Conservation (phyloP, 2,797 vertebrate genomes). For the Acridotheres tristis region DNA sequence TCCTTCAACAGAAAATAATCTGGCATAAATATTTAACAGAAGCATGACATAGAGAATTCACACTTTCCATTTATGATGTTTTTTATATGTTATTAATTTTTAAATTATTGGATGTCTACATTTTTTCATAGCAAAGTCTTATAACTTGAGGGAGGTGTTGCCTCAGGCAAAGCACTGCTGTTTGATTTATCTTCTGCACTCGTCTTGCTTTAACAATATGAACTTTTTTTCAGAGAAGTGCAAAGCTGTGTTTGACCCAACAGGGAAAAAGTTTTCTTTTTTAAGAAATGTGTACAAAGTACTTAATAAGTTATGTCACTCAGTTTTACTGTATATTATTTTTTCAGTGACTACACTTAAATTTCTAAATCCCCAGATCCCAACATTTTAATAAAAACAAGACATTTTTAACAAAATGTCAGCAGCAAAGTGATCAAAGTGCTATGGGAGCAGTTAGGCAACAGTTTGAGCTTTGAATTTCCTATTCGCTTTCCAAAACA, state of each 20-base stretch:
- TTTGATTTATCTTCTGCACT: conserved; percentile 73
- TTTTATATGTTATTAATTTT: conserved; percentile 58
- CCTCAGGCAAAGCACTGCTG: conserved; percentile 38
- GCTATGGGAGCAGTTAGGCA: conserved; percentile 76
- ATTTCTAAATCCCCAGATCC: conserved; percentile 73
- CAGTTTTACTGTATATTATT: conserved; percentile 69
- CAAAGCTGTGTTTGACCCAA: conserved; percentile 67
- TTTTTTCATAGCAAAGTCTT: conserved; percentile 40
- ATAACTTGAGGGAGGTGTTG: conserved; percentile 29
- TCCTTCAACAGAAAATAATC: conserved; percentile 33
- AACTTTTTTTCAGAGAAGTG: conserved; percentile 68
- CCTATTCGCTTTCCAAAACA: conserved; percentile 78
- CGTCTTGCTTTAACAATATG: conserved; percentile 68
- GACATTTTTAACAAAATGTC: conserved; percentile 79
- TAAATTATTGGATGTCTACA: conserved; percentile 32
- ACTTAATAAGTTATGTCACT: conserved; percentile 75
- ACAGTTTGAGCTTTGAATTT: conserved; percentile 80
- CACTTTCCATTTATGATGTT: not conserved
- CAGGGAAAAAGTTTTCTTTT: conserved; percentile 71
- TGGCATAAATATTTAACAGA: conserved; percentile 50
- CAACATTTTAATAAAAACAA: conserved; percentile 83
- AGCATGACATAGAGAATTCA: not conserved
- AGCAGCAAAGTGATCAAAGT: conserved; percentile 79
- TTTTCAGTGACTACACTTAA: conserved; percentile 74
- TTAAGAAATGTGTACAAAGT: conserved; percentile 72